Conservation (phyloP, 2,888 invertebrate genomes). For the Aphodius granarius region DNA sequence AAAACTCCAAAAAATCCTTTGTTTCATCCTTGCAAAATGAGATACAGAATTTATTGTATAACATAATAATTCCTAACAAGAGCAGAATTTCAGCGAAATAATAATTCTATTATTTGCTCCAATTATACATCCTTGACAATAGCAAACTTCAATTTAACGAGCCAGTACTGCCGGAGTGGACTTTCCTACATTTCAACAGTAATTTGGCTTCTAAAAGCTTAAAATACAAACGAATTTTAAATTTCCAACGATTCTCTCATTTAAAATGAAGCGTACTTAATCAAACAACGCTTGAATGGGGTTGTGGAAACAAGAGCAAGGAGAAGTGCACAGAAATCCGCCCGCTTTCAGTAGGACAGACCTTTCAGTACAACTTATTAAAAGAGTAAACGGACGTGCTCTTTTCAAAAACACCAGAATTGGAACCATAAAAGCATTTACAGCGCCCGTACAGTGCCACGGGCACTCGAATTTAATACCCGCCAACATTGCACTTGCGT, state of each 20-base stretch:
- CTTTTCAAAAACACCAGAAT: neutral
- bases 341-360: neutral
- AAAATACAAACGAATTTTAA: neutral
- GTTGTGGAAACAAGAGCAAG: neutral
- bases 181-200: neutral
- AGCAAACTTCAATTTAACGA: too few species aligned
- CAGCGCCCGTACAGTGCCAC: neutral
- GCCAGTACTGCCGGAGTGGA: too few species aligned
- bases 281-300: neutral
- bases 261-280: neutral
- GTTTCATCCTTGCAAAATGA: too few species aligned
- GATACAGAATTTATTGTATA: too few species aligned
- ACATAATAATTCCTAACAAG: too few species aligned
- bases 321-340: neutral
- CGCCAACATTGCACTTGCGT: neutral
- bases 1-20: too few species aligned
- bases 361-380: neutral
- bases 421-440: neutral
- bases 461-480: neutral
- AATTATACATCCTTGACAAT: too few species aligned
- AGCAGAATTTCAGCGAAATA: too few species aligned
- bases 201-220: neutral
- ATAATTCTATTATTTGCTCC: too few species aligned
- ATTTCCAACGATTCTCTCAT: neutral
- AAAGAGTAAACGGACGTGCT: neutral